Percentiles rank a stretch among this genome's conserved stretches.
phyloP scores from a whole-genome alignment of 2,113 vertebrate genomes.

The Tringa solitaria region DNA sequence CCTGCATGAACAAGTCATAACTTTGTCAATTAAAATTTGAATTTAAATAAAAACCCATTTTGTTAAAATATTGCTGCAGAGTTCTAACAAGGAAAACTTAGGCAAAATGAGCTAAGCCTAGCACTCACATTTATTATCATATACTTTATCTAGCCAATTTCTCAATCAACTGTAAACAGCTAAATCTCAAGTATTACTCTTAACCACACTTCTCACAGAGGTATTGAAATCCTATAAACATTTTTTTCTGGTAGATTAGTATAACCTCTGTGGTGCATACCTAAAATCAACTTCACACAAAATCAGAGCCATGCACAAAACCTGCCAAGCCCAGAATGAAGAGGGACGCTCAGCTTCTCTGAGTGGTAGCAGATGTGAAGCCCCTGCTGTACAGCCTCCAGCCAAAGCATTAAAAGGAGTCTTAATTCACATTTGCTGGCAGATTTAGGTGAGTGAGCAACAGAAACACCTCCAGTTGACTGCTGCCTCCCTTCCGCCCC shows the following conservation, averaged over 20 bases:
- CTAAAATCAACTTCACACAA: neutral
- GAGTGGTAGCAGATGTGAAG: constrained; percentile 28
- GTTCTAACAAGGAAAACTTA: neutral
- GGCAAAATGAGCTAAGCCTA: neutral
- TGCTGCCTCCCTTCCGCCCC: neutral
- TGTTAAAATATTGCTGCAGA: neutral
- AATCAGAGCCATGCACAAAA: neutral
- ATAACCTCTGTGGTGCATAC: neutral
- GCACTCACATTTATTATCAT: neutral
- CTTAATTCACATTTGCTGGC: neutral
- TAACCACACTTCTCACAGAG: neutral
- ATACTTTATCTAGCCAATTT: neutral
- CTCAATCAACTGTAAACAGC: neutral
- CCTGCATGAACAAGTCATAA: neutral
- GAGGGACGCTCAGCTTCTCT: neutral
- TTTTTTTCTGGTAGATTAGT: neutral
- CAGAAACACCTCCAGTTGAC: neutral
- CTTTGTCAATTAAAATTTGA: neutral
- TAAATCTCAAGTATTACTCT: neutral
- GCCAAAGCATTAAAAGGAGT: neutral
- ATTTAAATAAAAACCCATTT: neutral
- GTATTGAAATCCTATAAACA: neutral
- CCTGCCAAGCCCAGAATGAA: neutral
- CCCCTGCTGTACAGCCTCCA: neutral
- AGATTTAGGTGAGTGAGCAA: neutral